phyloP scores from a whole-genome alignment of 2,113 vertebrate genomes.

The Myotis yumanensis region DNA sequence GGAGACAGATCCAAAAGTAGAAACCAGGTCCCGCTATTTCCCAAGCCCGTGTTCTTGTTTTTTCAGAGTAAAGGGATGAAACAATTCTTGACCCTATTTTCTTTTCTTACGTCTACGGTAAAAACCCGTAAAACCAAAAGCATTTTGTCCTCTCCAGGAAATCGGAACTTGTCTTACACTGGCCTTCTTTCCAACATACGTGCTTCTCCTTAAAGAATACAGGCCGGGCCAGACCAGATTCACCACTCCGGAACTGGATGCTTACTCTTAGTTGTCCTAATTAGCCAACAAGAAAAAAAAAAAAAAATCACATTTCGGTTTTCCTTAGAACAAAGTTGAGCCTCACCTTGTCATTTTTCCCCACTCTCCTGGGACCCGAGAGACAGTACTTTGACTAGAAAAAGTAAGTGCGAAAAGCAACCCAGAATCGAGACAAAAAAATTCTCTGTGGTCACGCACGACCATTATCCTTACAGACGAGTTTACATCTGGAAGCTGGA shows the following conservation, averaged over 20 bases:
- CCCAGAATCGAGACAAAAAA: neutral
- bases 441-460: too few species aligned
- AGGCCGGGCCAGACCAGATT: neutral
- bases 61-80: neutral
- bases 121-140: neutral
- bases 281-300: neutral
- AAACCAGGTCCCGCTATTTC: slow-evolving; percentile 50
- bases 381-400: neutral
- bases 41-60: neutral
- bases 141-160: neutral
- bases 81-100: slow-evolving; percentile 26
- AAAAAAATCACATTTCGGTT: neutral
- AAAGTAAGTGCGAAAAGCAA: neutral
- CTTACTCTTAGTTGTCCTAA: slow-evolving; percentile 42
- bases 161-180: neutral
- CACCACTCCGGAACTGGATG: neutral
- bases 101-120: slow-evolving; percentile 12
- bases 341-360: neutral
- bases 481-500: neutral
- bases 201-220: neutral
- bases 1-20: slow-evolving; percentile 40
- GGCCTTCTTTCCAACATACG: neutral
- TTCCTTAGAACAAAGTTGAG: slow-evolving; percentile 14
- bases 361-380: neutral
- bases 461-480: neutral